phyloP scores from a whole-genome alignment of 2,113 vertebrate genomes.

The Emberiza fucata region DNA sequence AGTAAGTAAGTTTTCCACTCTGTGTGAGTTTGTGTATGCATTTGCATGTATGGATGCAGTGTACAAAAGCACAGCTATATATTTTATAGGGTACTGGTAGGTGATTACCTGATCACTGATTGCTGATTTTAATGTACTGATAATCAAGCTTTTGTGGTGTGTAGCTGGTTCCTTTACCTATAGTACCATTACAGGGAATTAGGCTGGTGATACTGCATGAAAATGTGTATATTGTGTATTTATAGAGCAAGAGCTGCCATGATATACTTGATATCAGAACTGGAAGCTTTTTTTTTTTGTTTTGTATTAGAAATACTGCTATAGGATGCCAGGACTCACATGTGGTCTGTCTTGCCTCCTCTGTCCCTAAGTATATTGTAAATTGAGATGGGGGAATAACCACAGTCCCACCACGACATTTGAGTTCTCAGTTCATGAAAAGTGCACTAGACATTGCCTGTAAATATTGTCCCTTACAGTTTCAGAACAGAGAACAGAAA shows the following conservation, averaged over 20 bases:
- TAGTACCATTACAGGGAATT: not conserved
- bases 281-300: not conserved
- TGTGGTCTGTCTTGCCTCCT: not conserved
- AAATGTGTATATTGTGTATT: accelerated
- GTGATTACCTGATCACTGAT: not conserved
- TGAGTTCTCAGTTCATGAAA: slow-evolving; percentile 50
- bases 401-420: not conserved
- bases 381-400: not conserved
- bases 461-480: slow-evolving; percentile 47
- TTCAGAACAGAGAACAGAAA: slow-evolving; percentile 69
- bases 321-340: not conserved
- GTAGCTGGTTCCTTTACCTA: not conserved
- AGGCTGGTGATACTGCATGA: not conserved
- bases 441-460: not conserved
- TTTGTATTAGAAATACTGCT: not conserved
- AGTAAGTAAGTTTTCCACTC: not conserved
- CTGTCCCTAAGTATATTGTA: not conserved
- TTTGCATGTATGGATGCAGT: not conserved
- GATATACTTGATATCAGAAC: not conserved
- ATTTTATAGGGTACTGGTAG: not conserved
- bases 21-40: not conserved
- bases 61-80: not conserved
- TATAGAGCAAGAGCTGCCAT: not conserved
- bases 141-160: not conserved
- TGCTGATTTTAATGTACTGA: not conserved